Evolutionary conservation across 2,888 invertebrate species (phyloP).

Genomic region (Lamproptera curius): DNA sequence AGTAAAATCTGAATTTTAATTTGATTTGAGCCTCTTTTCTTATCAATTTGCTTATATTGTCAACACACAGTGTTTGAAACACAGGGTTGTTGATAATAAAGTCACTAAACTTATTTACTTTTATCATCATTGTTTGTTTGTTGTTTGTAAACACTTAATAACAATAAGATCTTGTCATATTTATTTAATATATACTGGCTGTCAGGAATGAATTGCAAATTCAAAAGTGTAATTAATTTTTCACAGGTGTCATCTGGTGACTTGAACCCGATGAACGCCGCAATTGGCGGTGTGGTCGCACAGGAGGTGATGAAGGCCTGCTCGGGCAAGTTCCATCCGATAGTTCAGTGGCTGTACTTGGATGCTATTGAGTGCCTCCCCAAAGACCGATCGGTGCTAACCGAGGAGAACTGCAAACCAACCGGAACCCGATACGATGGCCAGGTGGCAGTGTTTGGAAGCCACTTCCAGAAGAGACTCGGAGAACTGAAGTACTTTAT

Average conservation of each 20-base stretch:
- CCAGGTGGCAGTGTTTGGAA: slow-evolving; percentile 95
- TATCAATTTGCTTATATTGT: no score
- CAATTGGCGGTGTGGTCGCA: slow-evolving; percentile 97
- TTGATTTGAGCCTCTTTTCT: no score
- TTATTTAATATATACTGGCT: no score
- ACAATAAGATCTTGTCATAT: no score
- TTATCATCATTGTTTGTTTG: no score
- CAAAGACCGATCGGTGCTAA: slow-evolving; percentile 79
- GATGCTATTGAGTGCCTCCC: slow-evolving; percentile 97
- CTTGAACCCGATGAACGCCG: slow-evolving; percentile 93
- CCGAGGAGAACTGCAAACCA: slow-evolving; percentile 87
- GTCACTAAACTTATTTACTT: no score
- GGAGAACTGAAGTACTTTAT: slow-evolving; percentile 89
- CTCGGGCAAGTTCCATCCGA: slow-evolving; percentile 96
- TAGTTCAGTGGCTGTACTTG: slow-evolving; percentile 95
- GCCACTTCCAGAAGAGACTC: slow-evolving; percentile 91
- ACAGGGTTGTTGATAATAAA: no score
- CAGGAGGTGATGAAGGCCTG: slow-evolving; percentile 99
- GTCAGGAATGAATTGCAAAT: no score
- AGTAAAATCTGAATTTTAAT: no score
- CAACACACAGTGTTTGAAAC: no score
- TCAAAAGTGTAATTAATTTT: slow-evolving; percentile 22
- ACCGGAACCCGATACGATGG: slow-evolving; percentile 88
- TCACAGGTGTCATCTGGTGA: slow-evolving; percentile 83
- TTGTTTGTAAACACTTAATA: no score